These are phyloP conservation scores for Orchesella flavescens DNA, from an alignment of 2,888 invertebrate genomes.

Conservation along the genomic window DNA sequence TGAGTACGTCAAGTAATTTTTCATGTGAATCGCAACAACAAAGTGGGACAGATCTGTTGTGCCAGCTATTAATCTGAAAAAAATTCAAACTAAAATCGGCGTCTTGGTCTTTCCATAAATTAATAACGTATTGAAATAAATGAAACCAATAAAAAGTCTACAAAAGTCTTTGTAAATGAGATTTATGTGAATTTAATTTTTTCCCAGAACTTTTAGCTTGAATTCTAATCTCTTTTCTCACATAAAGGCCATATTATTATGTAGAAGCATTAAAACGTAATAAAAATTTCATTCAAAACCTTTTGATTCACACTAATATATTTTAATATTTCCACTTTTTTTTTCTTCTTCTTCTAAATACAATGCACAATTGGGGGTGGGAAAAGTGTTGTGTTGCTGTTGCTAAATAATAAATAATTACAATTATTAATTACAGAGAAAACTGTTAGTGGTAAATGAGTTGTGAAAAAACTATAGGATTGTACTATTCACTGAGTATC, in stretches of 20 bases:
- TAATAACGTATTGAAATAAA: no score
- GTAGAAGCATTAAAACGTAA: neutral
- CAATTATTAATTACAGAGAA: conserved; percentile 61
- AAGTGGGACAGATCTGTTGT: no score
- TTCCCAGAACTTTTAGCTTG: conserved; percentile 10
- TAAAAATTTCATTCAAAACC: conserved; percentile 26
- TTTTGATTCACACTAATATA: neutral
- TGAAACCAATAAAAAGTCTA: conserved; percentile 14
- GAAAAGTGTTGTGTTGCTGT: conserved; percentile 44
- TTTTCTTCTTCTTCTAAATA: neutral
- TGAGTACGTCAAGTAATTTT: neutral
- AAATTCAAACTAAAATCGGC: no score
- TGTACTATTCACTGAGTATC: conserved; percentile 35
- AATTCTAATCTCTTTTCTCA: conserved; percentile 31
- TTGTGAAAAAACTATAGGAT: conserved; percentile 46
- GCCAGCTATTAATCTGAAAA: no score
- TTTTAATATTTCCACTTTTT: neutral
- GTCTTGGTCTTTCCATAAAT: no score
- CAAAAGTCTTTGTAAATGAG: conserved; percentile 35
- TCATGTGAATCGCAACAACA: no score
- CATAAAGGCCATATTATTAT: neutral
- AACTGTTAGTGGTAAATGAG: conserved; percentile 59
- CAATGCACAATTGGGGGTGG: conserved; percentile 30
- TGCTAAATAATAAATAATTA: conserved; percentile 62
- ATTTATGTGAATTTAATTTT: conserved; percentile 49